A percentile compares a stretch with the other conserved stretches of the same genome.
Conservation (phyloP, 2,888 invertebrate species). For the Luperina testacea region DNA sequence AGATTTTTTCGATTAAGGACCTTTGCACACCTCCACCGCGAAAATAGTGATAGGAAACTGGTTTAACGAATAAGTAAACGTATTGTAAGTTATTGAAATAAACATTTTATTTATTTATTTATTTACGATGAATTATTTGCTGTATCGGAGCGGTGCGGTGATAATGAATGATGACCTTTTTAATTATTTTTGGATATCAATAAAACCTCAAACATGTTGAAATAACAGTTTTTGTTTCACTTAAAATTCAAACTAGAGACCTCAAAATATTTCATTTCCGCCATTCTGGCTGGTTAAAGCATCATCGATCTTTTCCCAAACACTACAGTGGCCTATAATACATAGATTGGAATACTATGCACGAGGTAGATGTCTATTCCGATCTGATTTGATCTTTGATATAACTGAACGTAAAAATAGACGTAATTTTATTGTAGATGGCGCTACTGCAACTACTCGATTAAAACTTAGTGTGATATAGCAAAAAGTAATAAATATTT, state of each 20-base stretch:
- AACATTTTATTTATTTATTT: no score
- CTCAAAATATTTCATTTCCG: not conserved
- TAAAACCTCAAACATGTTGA: not conserved
- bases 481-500: not conserved
- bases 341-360: conserved; percentile 47
- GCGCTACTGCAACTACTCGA: conserved; percentile 2
- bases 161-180: not conserved
- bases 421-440: conserved; percentile 36
- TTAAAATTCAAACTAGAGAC: not conserved
- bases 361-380: conserved; percentile 58
- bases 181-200: not conserved
- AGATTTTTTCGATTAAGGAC: not conserved
- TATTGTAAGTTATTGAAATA: no score
- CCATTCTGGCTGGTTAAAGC: not conserved
- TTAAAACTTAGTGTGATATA: not conserved
- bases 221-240: not conserved
- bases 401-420: conserved; percentile 56
- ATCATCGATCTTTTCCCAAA: not conserved
- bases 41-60: not conserved
- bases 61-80: no score
- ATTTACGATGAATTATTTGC: no score
- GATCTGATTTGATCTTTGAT: conserved; percentile 40
- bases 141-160: no score
- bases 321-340: conserved; percentile 20
- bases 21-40: not conserved